Evolutionary conservation across 2,113 vertebrate genomes (phyloP).

Genomic region (Phaetusa simplex): DNA sequence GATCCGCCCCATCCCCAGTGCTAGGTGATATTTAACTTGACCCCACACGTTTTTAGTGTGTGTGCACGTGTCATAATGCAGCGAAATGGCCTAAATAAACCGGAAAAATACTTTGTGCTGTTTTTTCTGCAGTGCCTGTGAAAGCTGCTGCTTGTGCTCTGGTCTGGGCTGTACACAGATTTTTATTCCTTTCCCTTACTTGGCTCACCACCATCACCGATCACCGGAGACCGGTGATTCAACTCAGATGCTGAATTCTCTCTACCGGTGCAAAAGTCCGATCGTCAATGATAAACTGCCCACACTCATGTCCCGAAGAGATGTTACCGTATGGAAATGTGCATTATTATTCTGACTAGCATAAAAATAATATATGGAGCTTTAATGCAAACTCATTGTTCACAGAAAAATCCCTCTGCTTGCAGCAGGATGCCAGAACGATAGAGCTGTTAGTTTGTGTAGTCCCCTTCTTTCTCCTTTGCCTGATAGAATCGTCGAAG

Average conservation of each 20-base stretch:
- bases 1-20: not conserved
- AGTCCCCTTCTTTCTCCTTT: not conserved
- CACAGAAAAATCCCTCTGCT: not conserved
- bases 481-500: not conserved
- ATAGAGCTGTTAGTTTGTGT: not conserved
- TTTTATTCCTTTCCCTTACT: not conserved
- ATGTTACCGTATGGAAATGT: not conserved
- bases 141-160: not conserved
- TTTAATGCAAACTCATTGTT: not conserved
- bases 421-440: not conserved
- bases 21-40: not conserved
- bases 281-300: not conserved
- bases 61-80: accelerated
- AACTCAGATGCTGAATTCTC: not conserved
- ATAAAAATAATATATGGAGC: not conserved
- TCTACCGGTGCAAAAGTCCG: not conserved
- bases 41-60: accelerated
- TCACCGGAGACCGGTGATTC: accelerated
- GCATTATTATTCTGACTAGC: not conserved
- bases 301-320: not conserved
- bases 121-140: not conserved
- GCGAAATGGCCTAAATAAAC: not conserved
- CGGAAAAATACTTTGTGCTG: not conserved
- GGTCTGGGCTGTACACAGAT: not conserved
- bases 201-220: not conserved